Evolutionary conservation across 2,113 vertebrate genomes (phyloP).

Genomic region (Lasiurus cinereus): DNA sequence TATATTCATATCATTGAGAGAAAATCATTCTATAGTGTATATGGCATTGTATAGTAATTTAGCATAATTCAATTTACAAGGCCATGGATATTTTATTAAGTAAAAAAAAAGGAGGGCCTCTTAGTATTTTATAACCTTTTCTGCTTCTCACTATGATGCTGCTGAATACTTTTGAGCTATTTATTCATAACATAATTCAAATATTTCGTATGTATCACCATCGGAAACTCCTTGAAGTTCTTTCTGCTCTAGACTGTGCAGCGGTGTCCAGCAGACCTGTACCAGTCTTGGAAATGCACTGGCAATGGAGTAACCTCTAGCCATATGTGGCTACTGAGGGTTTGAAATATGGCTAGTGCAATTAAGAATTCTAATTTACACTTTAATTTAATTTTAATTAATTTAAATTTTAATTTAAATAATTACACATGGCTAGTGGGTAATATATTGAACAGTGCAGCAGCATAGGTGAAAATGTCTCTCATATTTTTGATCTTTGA

Average conservation of each 20-base stretch:
- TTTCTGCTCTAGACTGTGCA: background rate
- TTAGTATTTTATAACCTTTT: slow-evolving; percentile 7
- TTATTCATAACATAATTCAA: background rate
- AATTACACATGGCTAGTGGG: background rate
- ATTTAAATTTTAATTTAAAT: slow-evolving; percentile 25
- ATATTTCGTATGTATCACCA: background rate
- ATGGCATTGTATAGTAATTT: slow-evolving; percentile 54
- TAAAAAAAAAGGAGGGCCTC: background rate
- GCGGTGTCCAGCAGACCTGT: background rate
- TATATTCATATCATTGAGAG: background rate
- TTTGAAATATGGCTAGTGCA: background rate
- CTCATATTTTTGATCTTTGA: background rate
- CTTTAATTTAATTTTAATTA: slow-evolving; percentile 28
- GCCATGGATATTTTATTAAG: slow-evolving; percentile 61
- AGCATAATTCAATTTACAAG: slow-evolving; percentile 64
- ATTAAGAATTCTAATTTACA: background rate
- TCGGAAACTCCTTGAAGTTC: background rate
- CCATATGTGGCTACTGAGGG: background rate
- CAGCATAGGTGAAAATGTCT: background rate
- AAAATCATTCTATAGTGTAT: slow-evolving; percentile 48
- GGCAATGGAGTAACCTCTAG: background rate
- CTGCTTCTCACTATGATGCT: background rate
- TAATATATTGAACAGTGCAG: background rate
- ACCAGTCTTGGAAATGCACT: background rate
- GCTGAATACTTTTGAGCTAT: background rate